phyloP scores from a whole-genome alignment of 2,797 vertebrate species.

The Setipinna tenuifilis region DNA sequence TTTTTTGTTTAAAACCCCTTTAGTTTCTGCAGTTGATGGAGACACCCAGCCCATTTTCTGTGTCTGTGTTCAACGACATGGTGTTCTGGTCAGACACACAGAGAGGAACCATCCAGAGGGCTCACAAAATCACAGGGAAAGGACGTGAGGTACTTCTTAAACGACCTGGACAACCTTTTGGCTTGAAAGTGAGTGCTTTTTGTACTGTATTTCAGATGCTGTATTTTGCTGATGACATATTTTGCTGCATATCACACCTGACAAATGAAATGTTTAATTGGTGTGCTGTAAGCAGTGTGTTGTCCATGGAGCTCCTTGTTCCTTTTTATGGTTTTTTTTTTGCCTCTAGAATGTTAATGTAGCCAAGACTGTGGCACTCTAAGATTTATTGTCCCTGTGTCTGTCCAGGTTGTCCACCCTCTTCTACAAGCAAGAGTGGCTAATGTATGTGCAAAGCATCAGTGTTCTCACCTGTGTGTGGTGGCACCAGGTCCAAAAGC shows the following conservation, averaged over 20 bases:
- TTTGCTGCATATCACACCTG: too few relatives aligned
- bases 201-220: too few relatives aligned
- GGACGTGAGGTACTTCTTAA: constrained; percentile 79
- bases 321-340: too few relatives aligned
- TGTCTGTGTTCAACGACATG: constrained; percentile 82
- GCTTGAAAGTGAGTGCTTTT: constrained; percentile 79
- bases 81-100: constrained; percentile 89
- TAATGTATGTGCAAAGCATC: constrained; percentile 71
- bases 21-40: constrained; percentile 85
- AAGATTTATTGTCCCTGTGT: not conserved
- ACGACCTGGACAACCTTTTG: constrained; percentile 78
- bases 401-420: constrained; percentile 82
- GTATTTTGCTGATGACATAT: too few relatives aligned
- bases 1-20: constrained; percentile 15
- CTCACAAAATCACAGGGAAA: constrained; percentile 83
- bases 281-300: not conserved
- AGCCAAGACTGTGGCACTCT: not conserved
- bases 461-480: constrained; percentile 89
- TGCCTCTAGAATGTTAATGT: too few relatives aligned
- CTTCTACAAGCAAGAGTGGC: constrained; percentile 68
- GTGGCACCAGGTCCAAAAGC: constrained; percentile 72
- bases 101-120: constrained; percentile 76
- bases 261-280: not conserved
- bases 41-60: constrained; percentile 82
- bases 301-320: not conserved